Conservation (phyloP, 2,888 invertebrate species). For the Barypeithes pellucidus region DNA sequence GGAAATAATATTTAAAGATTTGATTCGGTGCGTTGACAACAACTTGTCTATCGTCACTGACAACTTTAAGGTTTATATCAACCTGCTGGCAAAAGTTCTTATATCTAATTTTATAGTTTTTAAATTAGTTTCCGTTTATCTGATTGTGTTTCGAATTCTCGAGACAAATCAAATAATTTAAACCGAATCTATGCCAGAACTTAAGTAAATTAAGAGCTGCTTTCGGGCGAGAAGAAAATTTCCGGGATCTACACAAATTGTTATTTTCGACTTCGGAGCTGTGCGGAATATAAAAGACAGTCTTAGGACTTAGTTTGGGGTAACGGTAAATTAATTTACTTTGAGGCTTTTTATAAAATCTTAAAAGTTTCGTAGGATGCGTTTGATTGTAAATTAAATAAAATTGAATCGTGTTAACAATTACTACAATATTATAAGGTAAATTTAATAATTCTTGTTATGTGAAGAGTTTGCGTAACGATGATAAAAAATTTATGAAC, state of each 20-base stretch:
- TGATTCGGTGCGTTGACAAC: no score
- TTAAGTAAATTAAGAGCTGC: conserved; percentile 17
- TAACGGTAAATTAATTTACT: conserved; percentile 18
- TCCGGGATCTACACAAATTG: conserved; percentile 17
- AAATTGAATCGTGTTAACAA: neutral
- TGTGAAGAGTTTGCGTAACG: neutral
- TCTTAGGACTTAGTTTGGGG: neutral
- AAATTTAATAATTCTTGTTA: neutral
- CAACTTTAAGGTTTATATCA: no score
- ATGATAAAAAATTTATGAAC: neutral
- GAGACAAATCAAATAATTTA: neutral
- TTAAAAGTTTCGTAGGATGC: neutral
- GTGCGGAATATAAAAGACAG: conserved; percentile 1
- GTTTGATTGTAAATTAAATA: conserved; percentile 1
- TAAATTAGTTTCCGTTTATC: neutral
- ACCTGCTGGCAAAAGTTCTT: no score
- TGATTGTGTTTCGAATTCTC: neutral
- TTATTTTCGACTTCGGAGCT: conserved; percentile 14
- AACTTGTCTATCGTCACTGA: no score
- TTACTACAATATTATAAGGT: neutral
- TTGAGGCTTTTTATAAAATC: neutral
- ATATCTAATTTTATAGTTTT: neutral
- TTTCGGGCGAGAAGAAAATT: conserved; percentile 14
- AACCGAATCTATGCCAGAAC: neutral
- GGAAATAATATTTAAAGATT: no score